Conservation (phyloP, 2,113 vertebrate genomes). For the Charadrius vociferus region DNA sequence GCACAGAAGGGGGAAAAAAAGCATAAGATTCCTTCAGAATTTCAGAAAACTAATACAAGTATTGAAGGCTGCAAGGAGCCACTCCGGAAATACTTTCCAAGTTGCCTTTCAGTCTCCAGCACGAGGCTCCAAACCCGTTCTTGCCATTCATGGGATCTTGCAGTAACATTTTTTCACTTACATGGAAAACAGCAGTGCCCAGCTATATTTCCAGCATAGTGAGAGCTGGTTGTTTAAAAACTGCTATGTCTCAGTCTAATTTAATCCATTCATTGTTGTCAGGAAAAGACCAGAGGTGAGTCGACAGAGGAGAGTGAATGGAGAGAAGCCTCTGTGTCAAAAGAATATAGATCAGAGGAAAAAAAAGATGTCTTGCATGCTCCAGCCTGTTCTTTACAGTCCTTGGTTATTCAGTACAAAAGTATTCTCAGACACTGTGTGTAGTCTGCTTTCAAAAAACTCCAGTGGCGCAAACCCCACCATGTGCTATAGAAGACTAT, state of each 20-base stretch:
- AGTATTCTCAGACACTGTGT: not conserved
- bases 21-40: conserved; percentile 79
- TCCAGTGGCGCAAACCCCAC: not conserved
- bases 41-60: conserved; percentile 77
- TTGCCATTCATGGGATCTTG: conserved; percentile 57
- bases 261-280: not conserved
- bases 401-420: not conserved
- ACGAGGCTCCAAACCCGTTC: conserved; percentile 60
- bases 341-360: not conserved
- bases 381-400: not conserved
- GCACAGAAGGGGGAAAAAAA: conserved; percentile 82
- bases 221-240: not conserved
- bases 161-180: conserved; percentile 58
- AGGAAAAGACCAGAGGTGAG: not conserved
- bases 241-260: not conserved
- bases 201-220: not conserved
- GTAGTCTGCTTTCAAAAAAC: not conserved
- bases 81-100: conserved; percentile 81
- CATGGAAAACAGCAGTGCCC: conserved; percentile 31
- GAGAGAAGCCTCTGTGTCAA: not conserved
- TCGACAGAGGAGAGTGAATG: not conserved
- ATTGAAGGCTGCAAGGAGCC: conserved; percentile 74
- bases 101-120: conserved; percentile 73
- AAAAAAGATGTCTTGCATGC: not conserved
- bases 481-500: not conserved